A percentile compares a stretch with the other conserved stretches of the same genome.
Conservation (phyloP, 1,140 invertebrate genomes). For the Nixonia krombeini region DNA sequence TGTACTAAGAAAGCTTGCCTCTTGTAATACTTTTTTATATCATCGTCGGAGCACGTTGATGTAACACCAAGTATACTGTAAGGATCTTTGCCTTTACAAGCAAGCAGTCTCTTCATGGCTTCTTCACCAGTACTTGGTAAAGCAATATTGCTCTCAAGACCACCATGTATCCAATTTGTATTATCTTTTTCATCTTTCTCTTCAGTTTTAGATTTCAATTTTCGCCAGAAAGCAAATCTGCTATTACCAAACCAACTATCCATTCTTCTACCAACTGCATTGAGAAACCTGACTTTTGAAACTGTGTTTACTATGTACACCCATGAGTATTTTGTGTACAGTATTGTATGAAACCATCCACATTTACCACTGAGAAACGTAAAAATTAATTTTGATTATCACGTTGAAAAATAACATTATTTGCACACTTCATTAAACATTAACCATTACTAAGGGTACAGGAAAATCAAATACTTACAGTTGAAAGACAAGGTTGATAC, state of each 20-base stretch:
- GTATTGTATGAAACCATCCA: slow-evolving; percentile 62
- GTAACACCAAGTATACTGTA: slow-evolving; percentile 93
- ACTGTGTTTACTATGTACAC: slow-evolving; percentile 58
- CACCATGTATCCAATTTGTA: slow-evolving; percentile 70
- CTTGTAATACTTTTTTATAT: slow-evolving; percentile 94
- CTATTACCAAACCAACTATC: slow-evolving; percentile 75
- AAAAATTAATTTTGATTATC: no score
- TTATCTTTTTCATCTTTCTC: slow-evolving; percentile 59
- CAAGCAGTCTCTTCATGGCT: slow-evolving; percentile 91
- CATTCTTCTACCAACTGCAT: slow-evolving; percentile 72
- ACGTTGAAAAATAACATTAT: not conserved
- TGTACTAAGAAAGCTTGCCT: slow-evolving; percentile 94
- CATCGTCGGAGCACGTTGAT: slow-evolving; percentile 89
- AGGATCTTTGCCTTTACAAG: slow-evolving; percentile 95
- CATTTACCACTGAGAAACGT: slow-evolving; percentile 61
- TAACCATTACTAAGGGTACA: no score
- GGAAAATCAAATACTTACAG: slow-evolving; percentile 80
- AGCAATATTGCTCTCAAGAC: slow-evolving; percentile 84
- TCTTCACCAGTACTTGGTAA: slow-evolving; percentile 92
- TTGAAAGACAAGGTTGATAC: slow-evolving; percentile 81
- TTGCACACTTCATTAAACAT: not conserved
- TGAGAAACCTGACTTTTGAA: slow-evolving; percentile 64
- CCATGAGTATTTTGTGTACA: slow-evolving; percentile 67
- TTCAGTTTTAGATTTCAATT: slow-evolving; percentile 73
- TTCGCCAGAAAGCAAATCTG: slow-evolving; percentile 75